Conservation (phyloP, 2,888 invertebrate genomes). For the Himalopsyche anomala region DNA sequence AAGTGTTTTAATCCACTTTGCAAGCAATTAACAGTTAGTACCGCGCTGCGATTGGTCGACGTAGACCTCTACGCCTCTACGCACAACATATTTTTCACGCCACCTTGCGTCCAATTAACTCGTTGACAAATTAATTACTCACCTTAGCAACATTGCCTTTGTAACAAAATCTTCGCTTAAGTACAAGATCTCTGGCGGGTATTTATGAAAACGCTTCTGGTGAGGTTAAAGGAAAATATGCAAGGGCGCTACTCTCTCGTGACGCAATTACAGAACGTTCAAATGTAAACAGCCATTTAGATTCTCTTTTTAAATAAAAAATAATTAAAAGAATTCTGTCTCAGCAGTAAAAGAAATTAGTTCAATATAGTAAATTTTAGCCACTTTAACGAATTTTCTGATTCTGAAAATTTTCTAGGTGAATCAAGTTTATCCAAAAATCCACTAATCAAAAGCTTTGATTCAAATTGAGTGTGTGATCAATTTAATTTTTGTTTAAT, state of each 20-base stretch:
- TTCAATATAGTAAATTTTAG: no score
- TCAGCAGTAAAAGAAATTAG: no score
- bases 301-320: no score
- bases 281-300: background rate
- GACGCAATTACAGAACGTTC: background rate
- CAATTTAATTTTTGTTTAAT: no score
- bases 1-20: conserved; percentile 51
- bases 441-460: no score
- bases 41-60: conserved; percentile 29
- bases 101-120: conserved; percentile 52
- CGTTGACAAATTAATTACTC: conserved; percentile 51
- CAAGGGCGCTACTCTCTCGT: background rate
- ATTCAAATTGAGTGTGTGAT: no score
- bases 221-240: background rate
- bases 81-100: conserved; percentile 51
- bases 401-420: no score
- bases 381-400: no score
- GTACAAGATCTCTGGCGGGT: background rate
- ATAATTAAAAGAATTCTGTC: no score
- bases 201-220: background rate
- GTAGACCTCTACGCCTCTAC: background rate
- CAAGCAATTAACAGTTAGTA: conserved; percentile 46
- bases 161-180: conserved; percentile 16
- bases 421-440: no score
- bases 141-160: conserved; percentile 44